Percentiles rank a stretch among this genome's conserved stretches.
Evolutionary conservation across 2,888 invertebrate genomes (phyloP).

Genomic region (Eumerus sabulonum): DNA sequence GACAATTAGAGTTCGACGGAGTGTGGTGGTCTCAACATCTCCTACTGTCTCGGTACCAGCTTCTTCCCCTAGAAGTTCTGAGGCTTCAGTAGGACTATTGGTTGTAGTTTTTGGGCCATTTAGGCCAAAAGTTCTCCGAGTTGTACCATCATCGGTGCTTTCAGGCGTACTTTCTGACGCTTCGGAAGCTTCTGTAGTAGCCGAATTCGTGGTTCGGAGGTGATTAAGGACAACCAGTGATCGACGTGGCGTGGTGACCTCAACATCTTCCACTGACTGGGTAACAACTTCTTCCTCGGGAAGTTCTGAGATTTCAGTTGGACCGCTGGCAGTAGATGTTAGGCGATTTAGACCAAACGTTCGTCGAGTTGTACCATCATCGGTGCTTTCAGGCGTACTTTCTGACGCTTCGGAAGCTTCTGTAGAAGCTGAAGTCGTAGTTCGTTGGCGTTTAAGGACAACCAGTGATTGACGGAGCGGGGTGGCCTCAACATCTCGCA

Average conservation of each 20-base stretch:
- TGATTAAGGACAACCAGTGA: no score
- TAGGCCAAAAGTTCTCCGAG: constrained; percentile 20
- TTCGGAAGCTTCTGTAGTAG: background rate
- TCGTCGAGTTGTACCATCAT: no score
- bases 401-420: constrained; percentile 28
- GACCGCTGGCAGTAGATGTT: no score
- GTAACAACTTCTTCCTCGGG: constrained; percentile 10
- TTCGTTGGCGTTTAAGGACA: constrained; percentile 8
- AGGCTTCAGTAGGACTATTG: background rate
- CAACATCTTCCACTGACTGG: no score
- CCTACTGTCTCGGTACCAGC: background rate
- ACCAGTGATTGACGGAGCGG: background rate
- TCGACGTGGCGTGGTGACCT: no score
- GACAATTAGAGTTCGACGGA: constrained; percentile 6
- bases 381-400: background rate
- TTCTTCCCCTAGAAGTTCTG: background rate
- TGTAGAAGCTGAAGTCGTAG: constrained; percentile 1
- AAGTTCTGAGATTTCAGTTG: no score
- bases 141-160: constrained; percentile 3
- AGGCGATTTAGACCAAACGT: no score
- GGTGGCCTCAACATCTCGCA: background rate
- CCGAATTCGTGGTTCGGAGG: background rate
- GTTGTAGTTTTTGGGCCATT: constrained; percentile 5
- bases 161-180: background rate
- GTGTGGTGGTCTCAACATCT: constrained; percentile 24